Base-by-base conservation (phyloP, 2,797 vertebrate genomes). In the Falco novaeseelandiae region DNA sequence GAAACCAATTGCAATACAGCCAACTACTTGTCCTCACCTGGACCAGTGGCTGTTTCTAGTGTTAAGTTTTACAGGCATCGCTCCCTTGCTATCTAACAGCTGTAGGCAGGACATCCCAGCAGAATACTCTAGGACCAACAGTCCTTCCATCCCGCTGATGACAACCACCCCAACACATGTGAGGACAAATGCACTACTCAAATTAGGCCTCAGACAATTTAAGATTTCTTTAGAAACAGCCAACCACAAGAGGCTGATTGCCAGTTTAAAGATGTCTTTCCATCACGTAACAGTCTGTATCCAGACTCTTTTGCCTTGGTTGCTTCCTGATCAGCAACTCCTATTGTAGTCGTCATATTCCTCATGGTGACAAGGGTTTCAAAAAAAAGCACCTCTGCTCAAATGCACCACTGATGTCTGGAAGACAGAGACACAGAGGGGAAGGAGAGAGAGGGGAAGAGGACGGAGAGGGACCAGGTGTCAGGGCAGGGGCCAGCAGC, bases 401-500 rank as follows among this genome's bases (percentile, higher is more conserved):
- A 70, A 66, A 20, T 3, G 13, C 25, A 17, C 32, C 42, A 14
- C 23, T 22, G 46, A 58, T 0, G 12, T 42, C 59, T 58, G 59
- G 44, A 93, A 77, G 30, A 74, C 40, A 73, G 44, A 76, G n/a
- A 69, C 13, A 26, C 0, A 21, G 16, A 63, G 22, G 10, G 15
- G 26, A 55, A 40, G 66, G 27, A 42, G 21, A 54, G 23, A 51
- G 16, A 29, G n/a, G 21, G 17, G 18, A 10, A 65, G 30, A 49
- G 71, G n/a, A 23, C 6, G 23, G 34, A 40, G 10, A 42, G 7
- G 32, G 34, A 26, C 12, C 0, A 4, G 46, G 62, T 0, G 2
- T 42, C 0, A 2, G 42, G 46, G 38, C 36, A 8, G 30, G 52
- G 12, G 21, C 32, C 0, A 0, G 34, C 2, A 10, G 74, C n/a